A percentile compares a stretch with the other conserved stretches of the same genome.
phyloP scores from a whole-genome alignment of 2,113 vertebrate genomes.

The Lasiurus borealis region DNA sequence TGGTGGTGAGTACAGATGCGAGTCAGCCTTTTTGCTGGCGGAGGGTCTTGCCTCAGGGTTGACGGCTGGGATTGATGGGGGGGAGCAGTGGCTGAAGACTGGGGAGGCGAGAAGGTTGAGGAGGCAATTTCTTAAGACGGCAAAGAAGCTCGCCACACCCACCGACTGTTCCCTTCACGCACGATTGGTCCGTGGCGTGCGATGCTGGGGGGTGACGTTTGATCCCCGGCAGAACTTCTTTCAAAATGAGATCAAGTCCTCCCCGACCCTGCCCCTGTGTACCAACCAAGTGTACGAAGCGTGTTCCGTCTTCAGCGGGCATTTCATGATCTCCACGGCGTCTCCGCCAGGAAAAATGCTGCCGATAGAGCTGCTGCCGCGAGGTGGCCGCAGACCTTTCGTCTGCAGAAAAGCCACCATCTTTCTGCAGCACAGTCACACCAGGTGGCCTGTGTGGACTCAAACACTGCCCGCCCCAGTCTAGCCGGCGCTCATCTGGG shows the following conservation, averaged over 20 bases:
- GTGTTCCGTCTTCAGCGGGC: background rate
- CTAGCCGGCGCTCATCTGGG: no score
- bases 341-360: background rate
- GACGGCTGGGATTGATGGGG: background rate
- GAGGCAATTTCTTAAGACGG: background rate
- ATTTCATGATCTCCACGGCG: background rate
- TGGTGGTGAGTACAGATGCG: no score
- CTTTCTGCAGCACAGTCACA: background rate
- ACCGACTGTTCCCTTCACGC: background rate
- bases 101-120: background rate
- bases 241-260: no score
- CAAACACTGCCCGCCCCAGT: background rate
- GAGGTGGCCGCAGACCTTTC: background rate
- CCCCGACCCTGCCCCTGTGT: background rate
- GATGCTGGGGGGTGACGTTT: background rate
- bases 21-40: background rate
- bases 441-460: background rate
- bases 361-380: background rate
- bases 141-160: rapidly evolving
- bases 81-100: background rate
- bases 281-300: rapidly evolving
- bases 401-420: no score
- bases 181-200: rapidly evolving
- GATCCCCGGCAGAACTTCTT: background rate
- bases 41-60: background rate